Base-by-base conservation (phyloP, 2,888 invertebrate species). In the Dynastes grantii region DNA sequence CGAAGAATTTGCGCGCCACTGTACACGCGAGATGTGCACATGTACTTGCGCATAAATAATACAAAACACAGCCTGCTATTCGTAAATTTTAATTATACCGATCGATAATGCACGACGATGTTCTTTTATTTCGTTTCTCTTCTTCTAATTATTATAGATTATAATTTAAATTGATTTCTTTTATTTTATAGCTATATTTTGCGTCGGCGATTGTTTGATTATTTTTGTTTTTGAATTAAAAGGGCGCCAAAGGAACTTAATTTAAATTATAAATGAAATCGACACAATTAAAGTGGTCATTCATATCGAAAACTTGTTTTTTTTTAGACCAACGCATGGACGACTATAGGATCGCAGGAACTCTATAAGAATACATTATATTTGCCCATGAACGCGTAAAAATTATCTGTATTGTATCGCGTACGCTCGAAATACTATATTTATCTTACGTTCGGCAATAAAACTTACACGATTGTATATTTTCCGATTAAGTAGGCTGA, bases 41-140 rank as follows among this genome's bases (percentile, higher is more conserved):
- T 67, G 27, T 67, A 67, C 67, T 67, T 67, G 67, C 40, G 67
- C 67, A 45, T 67, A 67, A 67, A 67, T 67, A 67, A 49, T 64
- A 64, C 37, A 64, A 64, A 64, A 64, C n/a, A 64, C 40, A 64
- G 37, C 1, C 64, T 64, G 64, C 64, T 16, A 64, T 49, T 67
- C 32, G 45, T 67, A 67, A 67, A 67, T 67, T 67, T 67, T 49
- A 67, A 67, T 67, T 67, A 67, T 49, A 49, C 22, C 16, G 67
- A 67, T 67, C 67, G 45, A 67, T 67, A 67, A 45, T 49, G 63
- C 49, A 49, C 45, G 27, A 45, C 27, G 13, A 8, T 27, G 2
- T 67, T 40, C 22, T 22, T 67, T 11, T 32, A 32, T 55, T 55
- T 2, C 32, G 32, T 37, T 37, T 37, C 3, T 37, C 32, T 37